These are phyloP conservation scores for Orcinus orca DNA, from an alignment of 2,113 vertebrate species.

Conservation along the genomic window DNA sequence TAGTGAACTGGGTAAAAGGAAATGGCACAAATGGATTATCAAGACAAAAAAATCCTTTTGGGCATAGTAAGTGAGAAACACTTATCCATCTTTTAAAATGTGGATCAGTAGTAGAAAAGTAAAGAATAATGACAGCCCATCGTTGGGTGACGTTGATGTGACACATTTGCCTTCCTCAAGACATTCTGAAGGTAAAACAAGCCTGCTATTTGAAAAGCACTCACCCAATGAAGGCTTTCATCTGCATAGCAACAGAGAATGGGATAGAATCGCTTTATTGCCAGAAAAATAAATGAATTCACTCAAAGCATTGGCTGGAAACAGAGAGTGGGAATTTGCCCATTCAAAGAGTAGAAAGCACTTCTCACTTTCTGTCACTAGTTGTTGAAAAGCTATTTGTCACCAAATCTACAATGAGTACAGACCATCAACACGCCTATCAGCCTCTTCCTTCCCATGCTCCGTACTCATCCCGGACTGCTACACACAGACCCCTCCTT, in stretches of 20 bases:
- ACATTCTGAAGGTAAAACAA: conserved; percentile 5
- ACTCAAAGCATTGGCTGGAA: conserved; percentile 11
- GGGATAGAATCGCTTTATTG: not conserved
- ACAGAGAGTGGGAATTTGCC: not conserved
- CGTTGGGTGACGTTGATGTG: not conserved
- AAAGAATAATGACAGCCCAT: not conserved
- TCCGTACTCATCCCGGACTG: not conserved
- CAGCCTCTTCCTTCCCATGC: not conserved
- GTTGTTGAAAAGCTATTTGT: conserved; percentile 28
- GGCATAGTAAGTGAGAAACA: not conserved
- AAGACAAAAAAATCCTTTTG: not conserved
- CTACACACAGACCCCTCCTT: not conserved
- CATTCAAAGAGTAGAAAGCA: not conserved
- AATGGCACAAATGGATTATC: not conserved
- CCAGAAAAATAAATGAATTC: conserved; percentile 12
- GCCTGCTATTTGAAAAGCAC: not conserved
- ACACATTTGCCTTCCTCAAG: not conserved
- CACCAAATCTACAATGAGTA: not conserved
- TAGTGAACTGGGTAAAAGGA: conserved; percentile 20
- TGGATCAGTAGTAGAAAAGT: not conserved
- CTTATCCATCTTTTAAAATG: not conserved
- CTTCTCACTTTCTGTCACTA: not conserved
- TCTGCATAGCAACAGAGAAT: not conserved
- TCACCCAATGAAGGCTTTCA: not conserved
- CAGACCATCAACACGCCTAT: not conserved